These are phyloP conservation scores for human (Homo sapiens) DNA, from an alignment of 2,113 vertebrate species.

Conservation along the genomic window GRCh38 chr5:2967501-2968000, in stretches of 20 bases:
- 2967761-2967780: not conserved
- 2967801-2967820: not conserved
- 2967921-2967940: not conserved
- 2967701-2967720: not conserved
- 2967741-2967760: not conserved
- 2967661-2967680: not conserved
- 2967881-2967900: not conserved
- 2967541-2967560: accelerated
- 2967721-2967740: not conserved
- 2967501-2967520: accelerated
- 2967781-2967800: not conserved
- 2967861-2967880: not conserved
- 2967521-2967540: not conserved
- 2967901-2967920: not conserved
- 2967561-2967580: accelerated
- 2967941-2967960: not conserved
- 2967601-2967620: not conserved
- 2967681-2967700: not conserved
- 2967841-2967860: not conserved
- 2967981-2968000: not conserved
- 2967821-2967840: not conserved
- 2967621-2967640: not conserved
- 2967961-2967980: not conserved
- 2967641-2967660: too few species aligned
- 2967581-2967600: not conserved